Base-by-base conservation (phyloP, 1,140 invertebrate genomes). In the Lucilia cuprina region DNA sequence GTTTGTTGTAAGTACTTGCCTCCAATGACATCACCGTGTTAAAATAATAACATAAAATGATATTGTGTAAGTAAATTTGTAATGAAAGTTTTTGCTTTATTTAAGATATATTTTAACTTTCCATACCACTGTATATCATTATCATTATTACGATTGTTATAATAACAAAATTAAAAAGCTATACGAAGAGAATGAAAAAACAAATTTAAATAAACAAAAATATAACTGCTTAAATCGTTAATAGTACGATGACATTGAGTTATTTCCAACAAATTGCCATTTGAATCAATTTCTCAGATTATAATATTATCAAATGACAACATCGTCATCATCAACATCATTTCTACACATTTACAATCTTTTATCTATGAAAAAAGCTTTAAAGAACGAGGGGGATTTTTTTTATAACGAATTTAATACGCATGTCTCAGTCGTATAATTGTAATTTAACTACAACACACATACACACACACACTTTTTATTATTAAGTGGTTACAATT, bases 211-310 rank as follows among this genome's bases (percentile, higher is more conserved):
- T 30, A 70, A 82, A 74, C 47, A 14, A 75, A 17, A 14, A 21
- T 30, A 82, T 35, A 80, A 85, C 82, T 78, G 34, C 70, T 70
- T 70, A 70, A 70, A 47, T 60, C 75, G 50, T 50, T 50, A 83
- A 80, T 83, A 85, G n/a, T 13, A 78, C 78, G 55, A 83, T 75
- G 84, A 83, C 84, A 85, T 83, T 85, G 82, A 85, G 83, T 84
- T 84, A 85, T 85, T 85, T 77, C 80, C 65, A 80, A 47, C 78
- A 83, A 85, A 85, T 85, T 85, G 84, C 70, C 84, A 85, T 78
- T 85, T 84, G 83, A 85, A 85, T 85, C 84, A 83, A 85, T 83
- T 85, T 85, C 77, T 80, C 83, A 82, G 84, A 85, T 85, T 85
- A 85, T 74, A 55, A 83, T 83, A 83, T 83, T 85, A 85, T 85